A percentile compares a stretch with the other conserved stretches of the same genome.
Conservation (phyloP, 1,140 invertebrate genomes). For the Drosophila repletoides region DNA sequence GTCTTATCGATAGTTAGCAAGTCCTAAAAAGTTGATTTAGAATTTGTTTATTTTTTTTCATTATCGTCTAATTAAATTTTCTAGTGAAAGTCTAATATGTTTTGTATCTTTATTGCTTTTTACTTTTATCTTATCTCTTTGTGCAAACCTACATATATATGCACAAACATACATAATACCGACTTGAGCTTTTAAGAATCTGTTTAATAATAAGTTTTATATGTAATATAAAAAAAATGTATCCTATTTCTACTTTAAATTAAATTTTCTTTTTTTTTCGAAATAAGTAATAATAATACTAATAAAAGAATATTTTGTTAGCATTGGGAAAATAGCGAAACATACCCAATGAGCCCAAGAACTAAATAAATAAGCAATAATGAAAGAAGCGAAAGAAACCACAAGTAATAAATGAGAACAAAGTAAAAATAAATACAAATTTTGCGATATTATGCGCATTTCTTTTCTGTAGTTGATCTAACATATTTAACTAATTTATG, state of each 20-base stretch:
- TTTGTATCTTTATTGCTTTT: not conserved
- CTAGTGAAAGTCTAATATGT: not conserved
- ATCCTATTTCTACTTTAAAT: not conserved
- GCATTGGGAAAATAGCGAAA: no score
- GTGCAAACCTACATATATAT: no score
- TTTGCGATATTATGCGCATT: not conserved
- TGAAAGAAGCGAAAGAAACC: no score
- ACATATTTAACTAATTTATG: conserved; percentile 11
- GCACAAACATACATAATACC: no score
- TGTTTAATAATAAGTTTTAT: not conserved
- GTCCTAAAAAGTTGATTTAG: no score
- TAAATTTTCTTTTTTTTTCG: not conserved
- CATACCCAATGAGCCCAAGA: no score
- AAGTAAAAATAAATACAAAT: no score
- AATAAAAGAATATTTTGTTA: no score
- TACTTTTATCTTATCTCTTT: not conserved
- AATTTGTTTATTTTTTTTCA: not conserved
- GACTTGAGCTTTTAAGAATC: not conserved
- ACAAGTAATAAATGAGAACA: no score
- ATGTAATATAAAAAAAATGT: not conserved
- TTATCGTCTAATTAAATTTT: not conserved
- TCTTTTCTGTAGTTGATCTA: not conserved
- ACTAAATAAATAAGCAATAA: no score
- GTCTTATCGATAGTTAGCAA: conserved; percentile 5
- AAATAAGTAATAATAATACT: no score